Base-by-base conservation (phyloP, 2,888 invertebrate genomes). In the Leptinotarsa haldemani region DNA sequence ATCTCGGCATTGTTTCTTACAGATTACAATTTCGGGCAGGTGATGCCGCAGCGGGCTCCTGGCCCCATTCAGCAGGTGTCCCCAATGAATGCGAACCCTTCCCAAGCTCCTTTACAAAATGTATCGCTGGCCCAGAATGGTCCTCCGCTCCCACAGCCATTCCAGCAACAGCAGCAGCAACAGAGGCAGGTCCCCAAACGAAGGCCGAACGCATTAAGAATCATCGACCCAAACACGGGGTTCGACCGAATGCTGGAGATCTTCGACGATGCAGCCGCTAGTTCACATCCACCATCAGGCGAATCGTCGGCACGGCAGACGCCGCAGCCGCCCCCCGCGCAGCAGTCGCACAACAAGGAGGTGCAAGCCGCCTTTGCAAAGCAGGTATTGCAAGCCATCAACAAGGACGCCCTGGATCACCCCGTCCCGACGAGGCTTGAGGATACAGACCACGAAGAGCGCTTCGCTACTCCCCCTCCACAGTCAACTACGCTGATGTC, bases 251-350 rank as follows among this genome's bases (percentile, higher is more conserved):
- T 88, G 65, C 83, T 83, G 50, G 87, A 88, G 78, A 86, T 88
- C 75, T 88, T 85, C 72, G 85, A 86, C 46, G 84, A 82, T 18
- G 50, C 50, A 15, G 50, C 50, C 4, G 15, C 50, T n/a, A 22
- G 56, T 68, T 87, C 87, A 47, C 86, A 87, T 81, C 86, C 88
- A 2, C 82, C 86, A 3, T 88, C 88, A 56, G 88, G 87, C 9
- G 88, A 89, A 77, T 88, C 89, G 20, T 89, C 88, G 69, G 88
- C 88, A 74, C 85, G 89, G 50, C 89, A 89, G 80, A 89, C 89
- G 66, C 89, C 89, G 46, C 89, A 89, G 82, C 88, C 88, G 15
- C 71, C 80, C 0, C 75, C 66, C 3, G 46, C 81, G n/a, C 80
- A 70, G 1, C 79, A 75, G 66, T n/a, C 18, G 16, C 80, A 78